These are phyloP conservation scores for Turritopsis rubra DNA, from an alignment of 30 jellyfish, hydroid and myxozoan genomes.

Conservation along the genomic window DNA sequence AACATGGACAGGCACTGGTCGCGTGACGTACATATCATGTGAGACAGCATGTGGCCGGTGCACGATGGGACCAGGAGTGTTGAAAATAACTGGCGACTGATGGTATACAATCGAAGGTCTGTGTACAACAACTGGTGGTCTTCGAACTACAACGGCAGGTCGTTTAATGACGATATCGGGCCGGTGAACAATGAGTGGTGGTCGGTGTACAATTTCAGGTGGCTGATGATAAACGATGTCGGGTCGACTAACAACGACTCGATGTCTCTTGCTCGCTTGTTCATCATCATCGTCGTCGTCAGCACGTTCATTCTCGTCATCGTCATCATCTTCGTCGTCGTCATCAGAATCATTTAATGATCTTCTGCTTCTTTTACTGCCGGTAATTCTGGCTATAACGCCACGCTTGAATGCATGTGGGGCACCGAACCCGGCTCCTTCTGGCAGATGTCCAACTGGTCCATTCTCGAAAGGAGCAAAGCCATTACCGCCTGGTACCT, in stretches of 20 bases:
- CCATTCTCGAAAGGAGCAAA: constrained; percentile 20
- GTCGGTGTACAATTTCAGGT: constrained; percentile 79
- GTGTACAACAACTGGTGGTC: constrained; percentile 85
- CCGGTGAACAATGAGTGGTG: constrained; percentile 73
- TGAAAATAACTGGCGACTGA: constrained; percentile 87
- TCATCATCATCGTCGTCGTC: constrained; percentile 32
- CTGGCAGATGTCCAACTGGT: constrained; percentile 28
- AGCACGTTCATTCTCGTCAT: constrained; percentile 26
- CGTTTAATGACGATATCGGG: constrained; percentile 79
- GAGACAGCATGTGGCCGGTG: constrained; percentile 72
- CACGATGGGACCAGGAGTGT: constrained; percentile 77
- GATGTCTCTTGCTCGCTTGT: constrained; percentile 56
- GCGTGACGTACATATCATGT: constrained; percentile 74
- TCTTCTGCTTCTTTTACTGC: not conserved
- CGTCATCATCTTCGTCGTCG: constrained; percentile 23
- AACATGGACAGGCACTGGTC: constrained; percentile 56
- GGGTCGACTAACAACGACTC: constrained; percentile 75
- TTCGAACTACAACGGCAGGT: constrained; percentile 79
- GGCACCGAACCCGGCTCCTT: constrained; percentile 16
- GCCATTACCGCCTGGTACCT: not conserved
- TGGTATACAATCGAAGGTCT: constrained; percentile 76
- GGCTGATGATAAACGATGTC: constrained; percentile 67
- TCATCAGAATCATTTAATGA: not conserved
- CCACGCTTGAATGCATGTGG: constrained; percentile 22
- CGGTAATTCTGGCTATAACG: not conserved